These are phyloP conservation scores for Diachasmimorpha longicaudata DNA, from an alignment of 1,140 invertebrate species.

Conservation along the genomic window DNA sequence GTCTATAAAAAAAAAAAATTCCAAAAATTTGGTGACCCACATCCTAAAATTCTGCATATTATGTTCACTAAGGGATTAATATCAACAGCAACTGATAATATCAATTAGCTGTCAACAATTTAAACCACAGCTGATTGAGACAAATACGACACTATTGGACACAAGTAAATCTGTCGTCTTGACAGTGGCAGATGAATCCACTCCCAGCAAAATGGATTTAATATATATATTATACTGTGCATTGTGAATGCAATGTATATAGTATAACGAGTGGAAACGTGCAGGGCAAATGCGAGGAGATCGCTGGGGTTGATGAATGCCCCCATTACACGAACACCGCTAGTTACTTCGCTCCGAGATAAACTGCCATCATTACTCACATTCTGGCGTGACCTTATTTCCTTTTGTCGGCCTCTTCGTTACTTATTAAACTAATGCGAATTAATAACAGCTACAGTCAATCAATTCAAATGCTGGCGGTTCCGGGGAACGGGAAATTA, in stretches of 20 bases:
- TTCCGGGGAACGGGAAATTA: neutral
- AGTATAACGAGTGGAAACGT: conserved; percentile 16
- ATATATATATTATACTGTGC: neutral
- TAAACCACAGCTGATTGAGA: no score
- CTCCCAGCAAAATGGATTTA: neutral
- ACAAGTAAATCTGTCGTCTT: neutral
- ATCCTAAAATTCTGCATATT: no score
- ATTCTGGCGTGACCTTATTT: conserved; percentile 60
- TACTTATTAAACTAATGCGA: conserved; percentile 56
- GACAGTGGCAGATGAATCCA: neutral
- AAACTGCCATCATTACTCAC: conserved; percentile 61
- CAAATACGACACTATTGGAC: neutral
- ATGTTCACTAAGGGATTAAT: neutral
- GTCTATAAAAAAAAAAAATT: no score
- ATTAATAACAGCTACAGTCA: conserved; percentile 49
- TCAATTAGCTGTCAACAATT: no score
- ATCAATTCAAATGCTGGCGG: neutral
- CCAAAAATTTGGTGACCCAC: no score
- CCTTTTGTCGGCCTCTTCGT: conserved; percentile 31
- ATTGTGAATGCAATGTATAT: neutral
- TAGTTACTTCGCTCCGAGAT: conserved; percentile 58
- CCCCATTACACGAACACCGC: conserved; percentile 60
- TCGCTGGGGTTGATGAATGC: conserved; percentile 60
- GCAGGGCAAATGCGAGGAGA: conserved; percentile 50
- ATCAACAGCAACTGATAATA: neutral